phyloP scores from a whole-genome alignment of 2,797 vertebrate species.

The Amblyraja radiata region DNA sequence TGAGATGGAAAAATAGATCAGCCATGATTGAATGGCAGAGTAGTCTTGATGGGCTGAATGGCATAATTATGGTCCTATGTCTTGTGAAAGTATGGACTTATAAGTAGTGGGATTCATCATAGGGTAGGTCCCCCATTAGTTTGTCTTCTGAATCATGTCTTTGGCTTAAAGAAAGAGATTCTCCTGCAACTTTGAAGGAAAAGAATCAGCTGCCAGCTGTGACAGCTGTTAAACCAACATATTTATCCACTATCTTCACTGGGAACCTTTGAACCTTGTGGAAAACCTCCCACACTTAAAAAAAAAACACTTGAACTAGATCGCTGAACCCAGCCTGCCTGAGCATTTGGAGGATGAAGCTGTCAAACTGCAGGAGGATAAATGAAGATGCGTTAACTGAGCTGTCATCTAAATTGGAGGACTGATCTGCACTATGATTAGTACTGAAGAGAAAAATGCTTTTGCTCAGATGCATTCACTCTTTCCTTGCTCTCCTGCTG shows the following conservation, averaged over 20 bases:
- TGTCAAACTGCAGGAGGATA: neutral
- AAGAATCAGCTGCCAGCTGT: neutral
- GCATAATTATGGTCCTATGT: no score
- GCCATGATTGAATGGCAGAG: no score
- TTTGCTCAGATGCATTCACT: neutral
- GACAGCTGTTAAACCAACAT: neutral
- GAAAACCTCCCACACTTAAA: neutral
- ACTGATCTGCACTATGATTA: conserved; percentile 2
- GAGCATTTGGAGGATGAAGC: conserved; percentile 6
- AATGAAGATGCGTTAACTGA: neutral
- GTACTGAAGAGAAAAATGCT: neutral
- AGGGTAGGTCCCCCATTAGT: neutral
- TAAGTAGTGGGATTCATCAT: neutral
- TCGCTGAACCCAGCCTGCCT: neutral
- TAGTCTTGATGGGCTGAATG: no score
- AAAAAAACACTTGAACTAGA: neutral
- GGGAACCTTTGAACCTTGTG: neutral
- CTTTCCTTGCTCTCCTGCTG: neutral
- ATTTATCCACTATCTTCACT: neutral
- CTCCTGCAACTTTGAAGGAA: neutral
- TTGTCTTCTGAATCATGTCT: neutral
- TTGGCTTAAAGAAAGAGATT: neutral
- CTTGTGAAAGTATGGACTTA: no score
- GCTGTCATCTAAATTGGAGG: conserved; percentile 17
- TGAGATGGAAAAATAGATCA: no score